These are phyloP conservation scores for Streblospio benedicti DNA, from an alignment of 1,140 invertebrate species.

Conservation along the genomic window DNA sequence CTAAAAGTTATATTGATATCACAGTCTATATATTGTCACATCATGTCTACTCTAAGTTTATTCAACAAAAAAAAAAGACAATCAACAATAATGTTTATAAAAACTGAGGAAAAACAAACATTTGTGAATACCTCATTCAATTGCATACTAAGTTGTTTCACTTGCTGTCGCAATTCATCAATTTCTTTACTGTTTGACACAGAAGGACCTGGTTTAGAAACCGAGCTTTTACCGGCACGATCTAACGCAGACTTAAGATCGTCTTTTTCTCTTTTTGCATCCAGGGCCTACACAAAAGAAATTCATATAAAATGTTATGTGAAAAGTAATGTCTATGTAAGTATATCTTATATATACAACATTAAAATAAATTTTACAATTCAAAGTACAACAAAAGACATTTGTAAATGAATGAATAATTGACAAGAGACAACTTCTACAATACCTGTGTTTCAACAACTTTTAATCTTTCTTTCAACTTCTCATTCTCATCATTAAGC, in stretches of 20 bases:
- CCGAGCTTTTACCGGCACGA: conserved; percentile 18
- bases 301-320: background rate
- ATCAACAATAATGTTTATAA: too few species aligned
- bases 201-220: background rate
- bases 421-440: too few species aligned
- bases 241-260: conserved; percentile 31
- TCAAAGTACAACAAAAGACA: too few species aligned
- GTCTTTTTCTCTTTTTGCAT: conserved; percentile 29
- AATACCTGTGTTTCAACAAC: conserved; percentile 23
- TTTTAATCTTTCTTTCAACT: conserved; percentile 34
- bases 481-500: conserved; percentile 47
- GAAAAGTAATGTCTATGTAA: background rate
- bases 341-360: background rate
- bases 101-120: too few species aligned
- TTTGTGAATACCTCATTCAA: background rate
- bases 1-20: too few species aligned
- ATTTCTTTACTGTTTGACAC: background rate
- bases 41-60: too few species aligned
- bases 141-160: conserved; percentile 14
- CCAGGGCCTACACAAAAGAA: background rate
- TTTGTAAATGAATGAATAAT: too few species aligned
- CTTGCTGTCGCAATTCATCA: conserved; percentile 12
- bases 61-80: too few species aligned
- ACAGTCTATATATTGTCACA: too few species aligned
- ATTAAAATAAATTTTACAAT: conserved; percentile 15